Evolutionary conservation across 2,113 vertebrate species (phyloP), one percentile per base, ranked within the genome.

Genomic region (Zapus hudsonius): DNA sequence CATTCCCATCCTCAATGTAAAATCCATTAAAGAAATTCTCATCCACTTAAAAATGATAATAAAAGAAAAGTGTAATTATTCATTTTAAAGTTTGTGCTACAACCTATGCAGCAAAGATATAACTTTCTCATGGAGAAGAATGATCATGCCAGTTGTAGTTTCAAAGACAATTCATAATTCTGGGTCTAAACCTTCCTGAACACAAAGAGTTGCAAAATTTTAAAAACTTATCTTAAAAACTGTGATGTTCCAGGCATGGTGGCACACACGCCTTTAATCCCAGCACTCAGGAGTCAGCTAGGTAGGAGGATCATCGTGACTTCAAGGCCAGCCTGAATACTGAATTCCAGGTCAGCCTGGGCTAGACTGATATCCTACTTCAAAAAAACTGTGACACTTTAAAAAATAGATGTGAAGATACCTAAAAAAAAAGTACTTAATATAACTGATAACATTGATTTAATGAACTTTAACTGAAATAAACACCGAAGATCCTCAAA

Each of bases 101-200:
- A 27, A 38, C 81, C 82, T 84, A 82, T 63, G 17, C 12, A 80
- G 42, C 27, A 83, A 33, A 75, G 27, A 69, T 36, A 36, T 33
- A 88, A 36, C 78, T 87, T 90, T 25, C 64, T 64, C 38, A 81
- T 6, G 29, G 8, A 87, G 36, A 89, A 90, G 55, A 94, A 93
- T 86, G 64, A 78, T 80, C 74, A 40, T 90, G 38, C n/a, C n/a
- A 82, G 22, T 86, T 64, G 69, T 86, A 78, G 69, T 86, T 57
- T 69, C 64, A 89, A 89, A 94, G 52, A 90, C 8, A 84, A 83
- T 63, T 75, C 66, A 83, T 83, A 84, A 80, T 92, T 93, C 7
- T 20, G 74, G 36, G 13, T 81, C 74, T 90, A 87, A 78, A 93
- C 5, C 61, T 73, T 87, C 47, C 44, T 93, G 36, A 72, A 84